Conservation (phyloP, 2,888 invertebrate genomes). For the Marasmarcha lunaedactyla region DNA sequence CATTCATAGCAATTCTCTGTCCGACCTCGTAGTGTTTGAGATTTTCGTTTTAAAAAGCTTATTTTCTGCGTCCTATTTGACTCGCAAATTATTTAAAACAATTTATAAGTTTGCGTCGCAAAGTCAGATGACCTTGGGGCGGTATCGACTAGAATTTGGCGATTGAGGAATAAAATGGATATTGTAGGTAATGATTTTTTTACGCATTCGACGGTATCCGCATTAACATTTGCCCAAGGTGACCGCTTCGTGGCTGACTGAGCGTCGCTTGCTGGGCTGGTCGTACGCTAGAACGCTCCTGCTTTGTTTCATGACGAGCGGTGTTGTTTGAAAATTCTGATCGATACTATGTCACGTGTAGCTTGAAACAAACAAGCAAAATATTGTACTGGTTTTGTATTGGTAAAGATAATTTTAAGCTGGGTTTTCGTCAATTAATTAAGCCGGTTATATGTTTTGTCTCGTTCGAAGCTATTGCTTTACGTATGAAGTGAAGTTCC, state of each 20-base stretch:
- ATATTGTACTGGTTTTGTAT: background rate
- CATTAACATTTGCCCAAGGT: conserved; percentile 66
- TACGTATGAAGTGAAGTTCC: too few relatives aligned
- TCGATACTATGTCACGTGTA: too few relatives aligned
- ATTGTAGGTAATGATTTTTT: conserved; percentile 24
- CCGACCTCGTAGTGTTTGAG: too few relatives aligned
- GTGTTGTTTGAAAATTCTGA: conserved; percentile 13
- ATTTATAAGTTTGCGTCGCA: background rate
- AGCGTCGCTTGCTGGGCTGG: conserved; percentile 53
- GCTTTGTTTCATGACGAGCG: conserved; percentile 12
- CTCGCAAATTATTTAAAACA: background rate
- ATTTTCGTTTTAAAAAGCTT: too few relatives aligned
- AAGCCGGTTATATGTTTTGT: too few relatives aligned
- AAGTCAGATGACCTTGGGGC: background rate
- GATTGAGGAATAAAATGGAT: background rate
- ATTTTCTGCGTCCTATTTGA: background rate
- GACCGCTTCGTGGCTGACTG: conserved; percentile 64
- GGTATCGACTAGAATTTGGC: background rate
- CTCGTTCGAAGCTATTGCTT: too few relatives aligned
- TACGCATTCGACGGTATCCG: conserved; percentile 41
- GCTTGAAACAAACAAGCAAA: too few relatives aligned
- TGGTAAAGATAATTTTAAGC: too few relatives aligned
- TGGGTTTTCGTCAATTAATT: too few relatives aligned
- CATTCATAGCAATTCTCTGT: too few relatives aligned
- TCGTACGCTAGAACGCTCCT: conserved; percentile 26